Percentiles rank a stretch among this genome's conserved stretches.
Conservation (phyloP, 2,797 vertebrate species). For the Eulemur mongoz region DNA sequence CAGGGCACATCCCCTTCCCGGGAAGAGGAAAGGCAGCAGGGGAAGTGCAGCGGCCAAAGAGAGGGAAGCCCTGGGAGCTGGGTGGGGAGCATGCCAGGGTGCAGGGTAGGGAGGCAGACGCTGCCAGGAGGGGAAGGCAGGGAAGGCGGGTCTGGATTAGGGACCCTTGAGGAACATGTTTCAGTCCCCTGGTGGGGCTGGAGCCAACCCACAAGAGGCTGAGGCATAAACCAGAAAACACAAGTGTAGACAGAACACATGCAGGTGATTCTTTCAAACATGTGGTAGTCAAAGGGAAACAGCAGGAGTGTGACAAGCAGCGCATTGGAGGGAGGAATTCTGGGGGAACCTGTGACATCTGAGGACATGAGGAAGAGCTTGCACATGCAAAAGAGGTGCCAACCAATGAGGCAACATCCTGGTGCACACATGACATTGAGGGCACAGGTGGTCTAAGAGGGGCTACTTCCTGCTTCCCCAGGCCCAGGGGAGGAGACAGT, state of each 20-base stretch:
- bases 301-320: rapidly evolving
- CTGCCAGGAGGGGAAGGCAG: background rate
- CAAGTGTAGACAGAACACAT: background rate
- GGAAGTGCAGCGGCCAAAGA: background rate
- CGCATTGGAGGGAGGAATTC: background rate
- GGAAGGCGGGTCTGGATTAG: background rate
- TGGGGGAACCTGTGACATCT: background rate
- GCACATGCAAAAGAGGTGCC: background rate
- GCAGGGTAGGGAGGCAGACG: background rate
- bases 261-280: background rate
- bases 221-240: background rate
- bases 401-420: rapidly evolving
- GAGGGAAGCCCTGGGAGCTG: background rate
- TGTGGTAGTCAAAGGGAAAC: background rate
- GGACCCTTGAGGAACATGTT: background rate
- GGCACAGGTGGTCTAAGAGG: background rate
- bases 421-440: too few species aligned
- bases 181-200: background rate
- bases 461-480: background rate
- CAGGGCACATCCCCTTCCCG: background rate
- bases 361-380: background rate
- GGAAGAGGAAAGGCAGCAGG: background rate
- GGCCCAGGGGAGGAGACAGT: background rate
- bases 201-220: background rate
- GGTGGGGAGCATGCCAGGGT: background rate